phyloP scores from a whole-genome alignment of 2,797 vertebrate genomes.

The Microhierax caerulescens region DNA sequence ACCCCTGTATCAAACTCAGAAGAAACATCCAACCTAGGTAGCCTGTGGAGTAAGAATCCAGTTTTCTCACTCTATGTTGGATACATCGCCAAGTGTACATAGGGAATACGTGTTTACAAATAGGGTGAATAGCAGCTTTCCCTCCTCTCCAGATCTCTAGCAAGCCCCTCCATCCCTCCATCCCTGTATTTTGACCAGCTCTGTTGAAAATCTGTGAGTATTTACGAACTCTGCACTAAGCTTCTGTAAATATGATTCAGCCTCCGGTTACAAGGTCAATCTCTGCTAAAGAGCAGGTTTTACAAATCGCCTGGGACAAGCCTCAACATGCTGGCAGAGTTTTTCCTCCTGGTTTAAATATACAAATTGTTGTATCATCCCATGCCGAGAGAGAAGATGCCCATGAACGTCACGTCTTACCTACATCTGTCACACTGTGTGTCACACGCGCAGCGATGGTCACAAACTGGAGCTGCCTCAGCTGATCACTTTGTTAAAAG shows the following conservation, averaged over 20 bases:
- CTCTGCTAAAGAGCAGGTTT: not conserved
- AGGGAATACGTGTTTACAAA: not conserved
- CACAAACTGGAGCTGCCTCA: not conserved
- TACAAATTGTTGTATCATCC: rapidly evolving
- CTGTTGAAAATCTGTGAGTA: not conserved
- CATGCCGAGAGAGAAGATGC: rapidly evolving
- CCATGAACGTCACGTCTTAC: rapidly evolving
- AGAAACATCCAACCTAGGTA: not conserved
- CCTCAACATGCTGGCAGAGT: not conserved
- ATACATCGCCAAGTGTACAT: rapidly evolving
- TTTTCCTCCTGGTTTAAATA: not conserved
- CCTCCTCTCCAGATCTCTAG: not conserved
- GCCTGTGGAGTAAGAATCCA: not conserved
- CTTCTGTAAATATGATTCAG: not conserved
- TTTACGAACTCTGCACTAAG: not conserved
- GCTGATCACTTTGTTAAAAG: not conserved
- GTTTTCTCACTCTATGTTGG: not conserved
- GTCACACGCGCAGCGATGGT: rapidly evolving
- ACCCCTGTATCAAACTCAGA: not conserved
- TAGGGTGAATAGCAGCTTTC: not conserved
- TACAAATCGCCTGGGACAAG: not conserved
- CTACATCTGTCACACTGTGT: rapidly evolving
- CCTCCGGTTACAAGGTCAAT: not conserved
- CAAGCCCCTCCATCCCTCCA: not conserved
- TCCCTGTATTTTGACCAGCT: not conserved